These are phyloP conservation scores for Tenthredo mesomela DNA, from an alignment of 2,888 invertebrate genomes.

Conservation along the genomic window DNA sequence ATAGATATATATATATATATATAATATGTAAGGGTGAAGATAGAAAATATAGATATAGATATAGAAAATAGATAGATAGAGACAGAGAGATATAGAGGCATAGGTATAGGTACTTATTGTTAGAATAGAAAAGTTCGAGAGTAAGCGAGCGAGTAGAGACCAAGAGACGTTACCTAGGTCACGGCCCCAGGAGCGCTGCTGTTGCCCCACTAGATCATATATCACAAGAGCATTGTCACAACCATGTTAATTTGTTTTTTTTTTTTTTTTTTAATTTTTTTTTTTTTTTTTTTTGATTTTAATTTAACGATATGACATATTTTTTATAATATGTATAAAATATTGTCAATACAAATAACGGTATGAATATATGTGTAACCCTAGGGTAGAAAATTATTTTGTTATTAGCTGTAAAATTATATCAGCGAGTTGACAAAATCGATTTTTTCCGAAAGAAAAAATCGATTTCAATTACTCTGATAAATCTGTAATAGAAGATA, in stretches of 20 bases:
- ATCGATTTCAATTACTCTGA: background rate
- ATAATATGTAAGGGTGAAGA: background rate
- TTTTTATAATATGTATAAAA: background rate
- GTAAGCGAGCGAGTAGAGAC: conserved; percentile 73
- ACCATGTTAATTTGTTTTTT: conserved; percentile 72
- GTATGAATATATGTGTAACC: background rate
- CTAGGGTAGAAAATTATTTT: background rate
- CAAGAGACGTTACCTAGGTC: conserved; percentile 81
- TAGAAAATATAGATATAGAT: conserved; percentile 47
- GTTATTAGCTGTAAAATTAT: background rate
- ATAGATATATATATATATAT: background rate
- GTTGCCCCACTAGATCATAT: conserved; percentile 81
- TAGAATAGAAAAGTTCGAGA: conserved; percentile 63
- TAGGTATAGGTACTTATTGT: conserved; percentile 52
- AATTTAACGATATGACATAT: background rate
- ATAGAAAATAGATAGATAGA: conserved; percentile 53
- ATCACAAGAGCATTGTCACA: conserved; percentile 76
- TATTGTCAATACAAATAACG: background rate
- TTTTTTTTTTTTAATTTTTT: no score
- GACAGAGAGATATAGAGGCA: conserved; percentile 51
- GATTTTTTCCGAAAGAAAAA: background rate
- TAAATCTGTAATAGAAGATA: background rate
- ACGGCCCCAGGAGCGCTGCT: conserved; percentile 83
- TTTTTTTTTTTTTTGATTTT: background rate
- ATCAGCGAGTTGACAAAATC: background rate